These are phyloP conservation scores for Thumatha senex DNA, from an alignment of 2,888 invertebrate genomes.

Conservation along the genomic window DNA sequence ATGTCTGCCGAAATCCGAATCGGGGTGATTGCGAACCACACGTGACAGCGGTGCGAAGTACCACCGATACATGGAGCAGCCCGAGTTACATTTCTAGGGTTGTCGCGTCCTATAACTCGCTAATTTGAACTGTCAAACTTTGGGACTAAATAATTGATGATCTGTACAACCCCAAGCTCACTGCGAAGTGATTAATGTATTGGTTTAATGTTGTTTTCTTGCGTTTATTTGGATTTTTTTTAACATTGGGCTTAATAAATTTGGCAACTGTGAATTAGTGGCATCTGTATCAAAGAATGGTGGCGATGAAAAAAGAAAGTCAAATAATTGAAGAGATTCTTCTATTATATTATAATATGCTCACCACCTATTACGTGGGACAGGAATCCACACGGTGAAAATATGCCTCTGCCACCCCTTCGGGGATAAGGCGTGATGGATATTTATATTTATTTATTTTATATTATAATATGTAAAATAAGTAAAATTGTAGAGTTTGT, in stretches of 20 bases:
- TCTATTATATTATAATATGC: too few species aligned
- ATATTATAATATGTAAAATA: too few species aligned
- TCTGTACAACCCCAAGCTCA: background rate
- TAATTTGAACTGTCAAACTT: constrained; percentile 35
- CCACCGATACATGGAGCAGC: constrained; percentile 27
- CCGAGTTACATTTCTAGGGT: background rate
- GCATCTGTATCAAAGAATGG: too few species aligned
- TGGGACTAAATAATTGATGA: constrained; percentile 31
- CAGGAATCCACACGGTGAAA: too few species aligned
- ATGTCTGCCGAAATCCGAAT: constrained; percentile 45
- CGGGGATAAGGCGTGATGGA: too few species aligned
- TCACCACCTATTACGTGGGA: too few species aligned
- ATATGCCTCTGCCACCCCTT: too few species aligned
- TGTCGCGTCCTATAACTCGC: constrained; percentile 11
- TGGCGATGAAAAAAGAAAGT: too few species aligned
- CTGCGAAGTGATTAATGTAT: constrained; percentile 27
- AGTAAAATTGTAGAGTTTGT: too few species aligned
- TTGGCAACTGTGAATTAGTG: background rate
- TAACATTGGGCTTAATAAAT: background rate
- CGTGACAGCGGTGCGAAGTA: constrained; percentile 44
- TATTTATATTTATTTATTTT: too few species aligned
- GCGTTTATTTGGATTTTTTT: background rate
- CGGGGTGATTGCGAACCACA: constrained; percentile 35
- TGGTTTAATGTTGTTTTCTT: constrained; percentile 8
- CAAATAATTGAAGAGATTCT: background rate